Evolutionary conservation across 2,113 vertebrate species (phyloP), one percentile per base, ranked within the genome.

Genomic region (Typhlomys cinereus): DNA sequence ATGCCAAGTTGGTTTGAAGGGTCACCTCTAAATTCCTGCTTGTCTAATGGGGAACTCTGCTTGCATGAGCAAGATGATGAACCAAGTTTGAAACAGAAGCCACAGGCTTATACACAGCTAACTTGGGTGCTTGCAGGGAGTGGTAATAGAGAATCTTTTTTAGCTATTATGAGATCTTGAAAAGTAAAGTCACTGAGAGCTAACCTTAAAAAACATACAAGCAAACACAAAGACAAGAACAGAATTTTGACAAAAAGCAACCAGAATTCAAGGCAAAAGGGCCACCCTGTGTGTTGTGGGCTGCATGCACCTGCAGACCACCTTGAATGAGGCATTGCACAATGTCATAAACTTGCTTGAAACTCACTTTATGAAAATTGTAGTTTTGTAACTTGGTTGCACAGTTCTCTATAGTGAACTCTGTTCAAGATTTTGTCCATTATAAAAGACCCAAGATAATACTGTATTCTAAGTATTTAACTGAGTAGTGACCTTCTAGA

Each of bases 61-160:
- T 41, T 36, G 41, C 18, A 48, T 44, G 27, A 5, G 3, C 12
- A 18, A 3, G 2, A 1, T 23, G 27, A 86, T 10, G 44, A 31
- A 84, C 71, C 62, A 9, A 61, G 31, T 1, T 70, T 31, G 21
- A 48, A 88, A 89, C 29, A 52, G 29, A 62, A 81, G 34, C 5
- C 14, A 2, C 27, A 62, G 64, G 48, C 7, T 71, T 4, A 2
- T 6, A 41, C 21, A 4, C 13, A 8, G 31, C 41, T 84, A 27
- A 46, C 39, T 13, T 11, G 69, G 54, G 39, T 0, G 6, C 25
- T 9, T 41, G 17, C 2, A 29, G 9, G 4, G 7, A 44, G 21
- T 1, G 14, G 27, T 2, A 14, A 20, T 4, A 3, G 13, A 25
- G 12, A 7, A 4, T 6, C 3, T 12, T 54, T 7, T 66, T 3